Evolutionary conservation across 2,888 invertebrate genomes (phyloP).

Genomic region (Rotaria macrura): DNA sequence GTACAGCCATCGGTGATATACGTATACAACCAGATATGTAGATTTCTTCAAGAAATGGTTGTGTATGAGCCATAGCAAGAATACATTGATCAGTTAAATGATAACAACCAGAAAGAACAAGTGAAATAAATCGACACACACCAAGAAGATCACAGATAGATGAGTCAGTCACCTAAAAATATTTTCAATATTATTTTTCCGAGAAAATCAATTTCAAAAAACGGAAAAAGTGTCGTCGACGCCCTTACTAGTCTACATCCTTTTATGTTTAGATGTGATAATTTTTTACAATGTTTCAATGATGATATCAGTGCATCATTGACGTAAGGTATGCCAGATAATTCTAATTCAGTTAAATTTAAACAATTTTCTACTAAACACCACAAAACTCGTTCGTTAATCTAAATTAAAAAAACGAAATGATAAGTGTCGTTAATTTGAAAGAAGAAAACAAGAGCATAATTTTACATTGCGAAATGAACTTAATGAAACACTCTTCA

Average conservation of each 20-base stretch:
- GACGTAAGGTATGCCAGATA: conserved; percentile 40
- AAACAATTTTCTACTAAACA: conserved; percentile 38
- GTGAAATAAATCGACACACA: conserved; percentile 39
- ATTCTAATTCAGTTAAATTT: conserved; percentile 39
- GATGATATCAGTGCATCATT: conserved; percentile 39
- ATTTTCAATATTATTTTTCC: neutral
- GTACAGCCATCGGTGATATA: conserved; percentile 41
- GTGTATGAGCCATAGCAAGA: conserved; percentile 43
- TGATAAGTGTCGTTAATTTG: neutral
- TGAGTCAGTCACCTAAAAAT: conserved; percentile 41
- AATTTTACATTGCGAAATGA: conserved; percentile 39
- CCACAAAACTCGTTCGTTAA: conserved; percentile 38
- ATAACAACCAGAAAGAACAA: conserved; percentile 42
- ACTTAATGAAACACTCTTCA: conserved; percentile 39
- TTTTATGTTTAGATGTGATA: conserved; percentile 40
- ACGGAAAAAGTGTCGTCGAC: no score
- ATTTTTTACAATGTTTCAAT: conserved; percentile 39
- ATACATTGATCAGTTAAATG: conserved; percentile 43
- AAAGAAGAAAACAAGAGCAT: neutral
- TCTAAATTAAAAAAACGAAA: conserved; percentile 36
- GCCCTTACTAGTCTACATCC: conserved; percentile 42
- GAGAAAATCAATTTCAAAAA: no score
- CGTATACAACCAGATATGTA: conserved; percentile 44
- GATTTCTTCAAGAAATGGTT: conserved; percentile 42
- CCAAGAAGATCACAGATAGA: conserved; percentile 41